Base-by-base conservation (phyloP, 2,888 invertebrate species). In the Tetropium fuscum region DNA sequence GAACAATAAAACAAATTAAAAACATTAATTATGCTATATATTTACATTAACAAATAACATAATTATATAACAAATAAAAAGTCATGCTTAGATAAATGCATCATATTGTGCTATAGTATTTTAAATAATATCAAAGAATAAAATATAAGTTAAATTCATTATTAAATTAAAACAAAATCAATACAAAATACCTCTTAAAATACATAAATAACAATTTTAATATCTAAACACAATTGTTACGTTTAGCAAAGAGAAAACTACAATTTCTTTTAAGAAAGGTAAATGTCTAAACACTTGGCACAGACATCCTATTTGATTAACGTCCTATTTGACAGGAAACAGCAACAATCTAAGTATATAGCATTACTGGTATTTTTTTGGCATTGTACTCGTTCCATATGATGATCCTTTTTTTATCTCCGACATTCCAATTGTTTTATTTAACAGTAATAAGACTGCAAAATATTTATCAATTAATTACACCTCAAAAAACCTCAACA, bases 321-420 rank as follows among this genome's bases (percentile, higher is more conserved):
- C 36, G 45, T 59, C 20, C 45, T 36, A 30, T 16, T 27, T 27
- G 19, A 16, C 10, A 2, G 48, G 41, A 40, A 40, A 53, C 11
- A 16, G 32, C n/a, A 22, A 20, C 25, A 11, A 3, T n/a, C n/a
- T n/a, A n/a, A n/a, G n/a, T n/a, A n/a, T 16, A 7, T 30, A 40
- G 1, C 7, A 41, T 58, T 64, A 82, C 56, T 81, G 73, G 51
- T 64, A 72, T 69, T 83, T 82, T 77, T 86, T 87, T 70, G 85
- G 83, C 59, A 85, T 83, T 61, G 63, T 83, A 84, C 55, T 85
- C 48, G 86, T 83, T 63, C 94, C 94, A 78, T 94, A 95, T 3
- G 90, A 90, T 19, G 94, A 94, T 30, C 89, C 91, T 81, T 92
- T 90, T 77, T 91, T 92, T 71, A 94, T 93, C 82, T 93, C 89